A percentile compares a stretch with the other conserved stretches of the same genome.
phyloP scores from a whole-genome alignment of 2,113 vertebrate species.

The Nycticorax nycticorax region DNA sequence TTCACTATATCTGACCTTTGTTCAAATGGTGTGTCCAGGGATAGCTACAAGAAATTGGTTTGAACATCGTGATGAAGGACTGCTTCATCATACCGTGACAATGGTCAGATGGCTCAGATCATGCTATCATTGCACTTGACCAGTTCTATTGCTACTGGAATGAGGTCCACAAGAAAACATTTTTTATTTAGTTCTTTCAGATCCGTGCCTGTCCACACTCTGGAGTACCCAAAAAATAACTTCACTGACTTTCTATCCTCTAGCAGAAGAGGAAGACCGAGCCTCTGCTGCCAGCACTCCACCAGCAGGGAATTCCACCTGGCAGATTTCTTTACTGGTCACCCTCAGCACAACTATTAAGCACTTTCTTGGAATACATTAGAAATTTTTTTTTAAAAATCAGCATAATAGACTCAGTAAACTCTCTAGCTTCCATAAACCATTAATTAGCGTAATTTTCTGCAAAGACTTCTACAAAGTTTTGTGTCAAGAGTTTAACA shows the following conservation, averaged over 20 bases:
- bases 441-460: neutral
- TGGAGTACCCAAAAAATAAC: neutral
- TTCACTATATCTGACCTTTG: neutral
- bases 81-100: fast-evolving
- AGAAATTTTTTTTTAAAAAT: neutral
- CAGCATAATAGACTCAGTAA: neutral
- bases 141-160: neutral
- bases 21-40: neutral
- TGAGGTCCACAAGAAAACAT: neutral
- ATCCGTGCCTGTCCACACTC: neutral
- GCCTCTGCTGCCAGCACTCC: neutral
- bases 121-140: fast-evolving
- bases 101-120: neutral
- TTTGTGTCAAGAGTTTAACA: neutral
- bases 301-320: neutral
- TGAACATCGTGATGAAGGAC: fast-evolving
- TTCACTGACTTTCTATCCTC: neutral
- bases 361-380: neutral
- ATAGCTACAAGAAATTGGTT: neutral
- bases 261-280: neutral
- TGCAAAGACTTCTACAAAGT: neutral
- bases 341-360: neutral
- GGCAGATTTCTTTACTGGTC: neutral
- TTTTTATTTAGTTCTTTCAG: neutral
- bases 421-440: neutral